phyloP scores from a whole-genome alignment of 1,140 invertebrate species.

The Macrobrachium rosenbergii region DNA sequence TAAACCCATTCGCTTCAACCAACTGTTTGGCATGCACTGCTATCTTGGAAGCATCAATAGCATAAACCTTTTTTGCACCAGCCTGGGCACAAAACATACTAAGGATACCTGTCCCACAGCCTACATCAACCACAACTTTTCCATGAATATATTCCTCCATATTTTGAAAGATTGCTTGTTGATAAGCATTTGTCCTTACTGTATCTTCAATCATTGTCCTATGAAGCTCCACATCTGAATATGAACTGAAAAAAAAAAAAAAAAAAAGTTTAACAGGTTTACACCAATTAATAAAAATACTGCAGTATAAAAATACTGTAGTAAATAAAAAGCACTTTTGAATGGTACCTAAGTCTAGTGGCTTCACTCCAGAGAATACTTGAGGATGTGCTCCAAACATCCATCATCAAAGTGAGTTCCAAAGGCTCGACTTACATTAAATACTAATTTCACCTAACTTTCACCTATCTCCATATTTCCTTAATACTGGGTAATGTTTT shows the following conservation, averaged over 20 bases:
- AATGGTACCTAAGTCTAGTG: too few species aligned
- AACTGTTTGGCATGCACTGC: conserved; percentile 85
- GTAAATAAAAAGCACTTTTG: too few species aligned
- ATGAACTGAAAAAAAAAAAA: conserved; percentile 76
- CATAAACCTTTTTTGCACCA: conserved; percentile 93
- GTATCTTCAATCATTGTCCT: conserved; percentile 93
- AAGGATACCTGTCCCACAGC: conserved; percentile 96
- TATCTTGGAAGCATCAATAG: conserved; percentile 92
- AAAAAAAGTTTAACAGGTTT: not conserved
- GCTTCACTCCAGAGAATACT: too few species aligned
- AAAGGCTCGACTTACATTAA: too few species aligned
- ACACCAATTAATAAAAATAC: not conserved
- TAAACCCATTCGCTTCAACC: conserved; percentile 62
- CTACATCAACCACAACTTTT: conserved; percentile 94
- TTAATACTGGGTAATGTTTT: too few species aligned
- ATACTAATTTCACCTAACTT: too few species aligned
- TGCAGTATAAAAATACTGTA: too few species aligned
- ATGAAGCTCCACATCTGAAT: conserved; percentile 98
- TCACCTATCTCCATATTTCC: too few species aligned
- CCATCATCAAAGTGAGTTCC: too few species aligned
- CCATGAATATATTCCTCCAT: conserved; percentile 69
- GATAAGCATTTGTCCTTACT: conserved; percentile 92
- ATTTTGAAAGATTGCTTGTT: conserved; percentile 92
- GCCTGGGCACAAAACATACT: conserved; percentile 97
- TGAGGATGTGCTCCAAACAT: too few species aligned